These are phyloP conservation scores for Diphyllodes magnificus DNA, from an alignment of 2,113 vertebrate species.

Conservation along the genomic window DNA sequence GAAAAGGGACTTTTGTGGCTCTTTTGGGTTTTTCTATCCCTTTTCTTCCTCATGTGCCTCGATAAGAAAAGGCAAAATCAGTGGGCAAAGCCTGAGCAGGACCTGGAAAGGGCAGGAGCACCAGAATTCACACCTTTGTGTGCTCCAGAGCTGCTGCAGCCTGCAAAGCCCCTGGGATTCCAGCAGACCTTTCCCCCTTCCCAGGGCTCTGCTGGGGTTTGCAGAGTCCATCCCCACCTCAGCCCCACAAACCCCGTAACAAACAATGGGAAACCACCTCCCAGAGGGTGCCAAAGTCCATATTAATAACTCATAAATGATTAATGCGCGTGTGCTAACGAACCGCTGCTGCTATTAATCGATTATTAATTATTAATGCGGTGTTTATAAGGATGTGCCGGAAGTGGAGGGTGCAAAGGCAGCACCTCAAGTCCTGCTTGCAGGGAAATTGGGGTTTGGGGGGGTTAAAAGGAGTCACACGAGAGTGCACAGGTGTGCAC, in stretches of 20 bases:
- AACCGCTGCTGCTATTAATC: not conserved
- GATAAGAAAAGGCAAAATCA: not conserved
- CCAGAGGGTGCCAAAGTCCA: not conserved
- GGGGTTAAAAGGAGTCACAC: not conserved
- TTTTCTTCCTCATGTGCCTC: not conserved
- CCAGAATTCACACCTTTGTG: not conserved
- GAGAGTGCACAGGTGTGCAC: accelerated
- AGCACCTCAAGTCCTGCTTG: not conserved
- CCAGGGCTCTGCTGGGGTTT: not conserved
- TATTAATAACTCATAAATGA: not conserved
- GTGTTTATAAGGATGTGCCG: not conserved
- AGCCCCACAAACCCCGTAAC: not conserved
- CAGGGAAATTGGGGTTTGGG: not conserved
- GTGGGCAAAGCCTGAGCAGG: not conserved
- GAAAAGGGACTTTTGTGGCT: not conserved
- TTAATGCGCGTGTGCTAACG: not conserved
- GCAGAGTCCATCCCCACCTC: not conserved
- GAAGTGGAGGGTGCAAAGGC: not conserved
- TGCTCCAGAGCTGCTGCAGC: not conserved
- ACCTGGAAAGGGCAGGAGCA: not conserved
- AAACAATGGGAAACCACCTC: not conserved
- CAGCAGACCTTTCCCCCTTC: not conserved
- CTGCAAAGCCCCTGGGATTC: accelerated
- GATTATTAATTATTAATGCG: not conserved
- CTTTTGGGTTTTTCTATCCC: not conserved